Percentiles rank a stretch among this genome's conserved stretches.
These are phyloP conservation scores for Mizuhopecten yessoensis DNA, from an alignment of 1,140 invertebrate genomes.

Conservation along the genomic window DNA sequence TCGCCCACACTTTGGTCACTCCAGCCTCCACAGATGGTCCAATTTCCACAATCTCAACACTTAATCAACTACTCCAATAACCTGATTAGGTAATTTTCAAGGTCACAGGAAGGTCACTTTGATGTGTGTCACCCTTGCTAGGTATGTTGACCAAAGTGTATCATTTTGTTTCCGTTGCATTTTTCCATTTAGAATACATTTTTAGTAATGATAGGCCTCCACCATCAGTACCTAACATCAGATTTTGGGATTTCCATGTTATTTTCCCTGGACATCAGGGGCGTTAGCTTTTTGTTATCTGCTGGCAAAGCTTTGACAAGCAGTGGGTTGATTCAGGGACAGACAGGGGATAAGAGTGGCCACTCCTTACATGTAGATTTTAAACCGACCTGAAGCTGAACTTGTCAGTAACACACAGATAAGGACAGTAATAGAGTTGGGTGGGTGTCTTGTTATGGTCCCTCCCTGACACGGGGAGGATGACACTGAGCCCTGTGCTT, in stretches of 20 bases:
- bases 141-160: background rate
- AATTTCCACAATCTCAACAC: background rate
- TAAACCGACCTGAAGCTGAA: background rate
- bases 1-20: constrained; percentile 1
- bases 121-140: background rate
- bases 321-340: background rate
- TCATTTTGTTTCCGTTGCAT: background rate
- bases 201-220: background rate
- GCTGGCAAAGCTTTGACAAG: background rate
- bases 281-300: background rate
- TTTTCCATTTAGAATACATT: background rate
- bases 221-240: background rate
- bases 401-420: background rate
- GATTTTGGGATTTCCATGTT: background rate
- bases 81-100: constrained; percentile 39
- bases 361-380: constrained; percentile 14
- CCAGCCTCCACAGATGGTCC: background rate
- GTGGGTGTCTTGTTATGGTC: background rate
- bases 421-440: background rate
- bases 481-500: background rate
- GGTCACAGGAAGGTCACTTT: constrained; percentile 22
- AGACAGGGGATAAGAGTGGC: background rate
- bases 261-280: background rate
- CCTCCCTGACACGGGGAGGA: background rate
- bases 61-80: constrained; percentile 27